phyloP scores from a whole-genome alignment of 2,888 invertebrate genomes.

The Scaptomyza parva region DNA sequence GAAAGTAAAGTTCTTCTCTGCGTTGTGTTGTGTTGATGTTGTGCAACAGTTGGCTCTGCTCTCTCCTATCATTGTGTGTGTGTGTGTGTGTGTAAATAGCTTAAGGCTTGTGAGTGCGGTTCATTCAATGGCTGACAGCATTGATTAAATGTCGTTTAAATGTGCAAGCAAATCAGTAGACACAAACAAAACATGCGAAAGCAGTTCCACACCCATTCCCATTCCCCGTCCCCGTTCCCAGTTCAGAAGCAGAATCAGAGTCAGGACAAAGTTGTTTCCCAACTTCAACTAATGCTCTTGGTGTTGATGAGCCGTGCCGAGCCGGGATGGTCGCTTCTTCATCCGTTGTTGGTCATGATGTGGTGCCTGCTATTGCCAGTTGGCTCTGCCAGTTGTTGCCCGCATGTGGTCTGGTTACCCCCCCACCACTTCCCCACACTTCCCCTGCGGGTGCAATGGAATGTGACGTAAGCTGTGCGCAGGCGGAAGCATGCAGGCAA shows the following conservation, averaged over 20 bases:
- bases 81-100: conserved; percentile 47
- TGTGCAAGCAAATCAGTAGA: conserved; percentile 63
- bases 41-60: conserved; percentile 52
- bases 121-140: conserved; percentile 50
- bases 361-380: not conserved
- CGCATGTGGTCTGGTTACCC: conserved; percentile 55
- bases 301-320: conserved; percentile 3
- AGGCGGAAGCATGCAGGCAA: conserved; percentile 17
- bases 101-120: conserved; percentile 53
- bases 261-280: not conserved
- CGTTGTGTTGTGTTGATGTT: conserved; percentile 4
- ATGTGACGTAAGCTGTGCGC: conserved; percentile 44
- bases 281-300: conserved; percentile 7
- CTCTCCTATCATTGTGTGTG: conserved; percentile 4
- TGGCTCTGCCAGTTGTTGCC: conserved; percentile 27
- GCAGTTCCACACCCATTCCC: conserved; percentile 16
- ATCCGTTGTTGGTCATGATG: conserved; percentile 1
- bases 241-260: too few relatives aligned
- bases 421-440: not conserved
- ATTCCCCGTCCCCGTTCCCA: too few relatives aligned
- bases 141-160: conserved; percentile 75
- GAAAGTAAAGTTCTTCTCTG: too few relatives aligned
- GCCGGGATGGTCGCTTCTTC: not conserved
- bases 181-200: conserved; percentile 22
- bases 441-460: conserved; percentile 44